Percentiles rank a stretch among this genome's conserved stretches.
These are phyloP conservation scores for Spinus olivaceus DNA, from an alignment of 2,797 vertebrate genomes.

Conservation along the genomic window DNA sequence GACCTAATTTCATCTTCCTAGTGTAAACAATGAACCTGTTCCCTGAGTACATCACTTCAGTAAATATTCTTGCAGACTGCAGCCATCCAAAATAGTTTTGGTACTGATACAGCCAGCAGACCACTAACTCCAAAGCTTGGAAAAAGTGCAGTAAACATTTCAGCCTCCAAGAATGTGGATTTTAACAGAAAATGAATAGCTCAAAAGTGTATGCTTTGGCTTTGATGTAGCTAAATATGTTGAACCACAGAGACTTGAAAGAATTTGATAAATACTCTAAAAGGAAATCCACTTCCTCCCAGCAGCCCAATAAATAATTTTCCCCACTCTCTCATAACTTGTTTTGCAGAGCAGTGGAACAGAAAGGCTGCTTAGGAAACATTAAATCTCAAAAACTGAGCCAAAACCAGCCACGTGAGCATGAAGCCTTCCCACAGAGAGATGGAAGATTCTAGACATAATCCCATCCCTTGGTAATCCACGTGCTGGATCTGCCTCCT, in stretches of 20 bases:
- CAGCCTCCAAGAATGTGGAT: not conserved
- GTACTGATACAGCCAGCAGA: not conserved
- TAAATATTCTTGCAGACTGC: not conserved
- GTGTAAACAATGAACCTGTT: not conserved
- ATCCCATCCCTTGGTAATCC: not conserved
- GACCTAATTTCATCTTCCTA: not conserved
- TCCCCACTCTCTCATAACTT: not conserved
- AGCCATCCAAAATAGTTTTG: not conserved
- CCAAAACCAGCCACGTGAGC: not conserved
- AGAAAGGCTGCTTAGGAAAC: not conserved
- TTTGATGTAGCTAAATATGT: constrained; percentile 24
- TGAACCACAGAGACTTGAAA: constrained; percentile 1
- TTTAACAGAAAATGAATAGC: not conserved
- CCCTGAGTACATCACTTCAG: not conserved
- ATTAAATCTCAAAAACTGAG: not conserved
- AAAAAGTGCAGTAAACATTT: not conserved
- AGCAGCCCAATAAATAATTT: constrained; percentile 9
- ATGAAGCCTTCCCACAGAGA: not conserved
- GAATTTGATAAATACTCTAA: constrained; percentile 5
- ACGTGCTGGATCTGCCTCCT: not conserved
- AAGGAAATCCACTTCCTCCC: not conserved
- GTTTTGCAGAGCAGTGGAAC: not conserved
- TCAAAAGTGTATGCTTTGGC: not conserved
- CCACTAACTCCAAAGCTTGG: not conserved
- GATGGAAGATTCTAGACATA: not conserved